phyloP scores from a whole-genome alignment of 2,888 invertebrate genomes.

The Imbricaverruca yamaguchii region DNA sequence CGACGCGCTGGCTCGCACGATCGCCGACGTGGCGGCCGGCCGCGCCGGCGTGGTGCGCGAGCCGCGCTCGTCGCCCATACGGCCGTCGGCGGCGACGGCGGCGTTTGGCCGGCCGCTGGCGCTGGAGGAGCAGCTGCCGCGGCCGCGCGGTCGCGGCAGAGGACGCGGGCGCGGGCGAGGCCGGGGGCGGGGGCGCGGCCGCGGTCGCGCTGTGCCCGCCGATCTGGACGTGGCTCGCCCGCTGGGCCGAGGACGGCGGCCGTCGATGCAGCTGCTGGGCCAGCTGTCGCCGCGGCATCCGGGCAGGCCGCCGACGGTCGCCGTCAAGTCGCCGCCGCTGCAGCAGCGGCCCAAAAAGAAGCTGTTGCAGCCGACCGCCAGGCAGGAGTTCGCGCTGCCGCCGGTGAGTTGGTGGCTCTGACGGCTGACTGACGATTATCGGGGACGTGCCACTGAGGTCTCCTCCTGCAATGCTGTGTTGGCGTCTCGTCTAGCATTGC shows the following conservation, averaged over 20 bases:
- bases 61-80: background rate
- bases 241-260: no score
- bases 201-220: background rate
- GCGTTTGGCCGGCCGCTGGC: background rate
- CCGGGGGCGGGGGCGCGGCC: background rate
- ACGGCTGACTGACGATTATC: background rate
- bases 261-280: background rate
- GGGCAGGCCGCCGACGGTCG: background rate
- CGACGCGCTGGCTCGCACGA: background rate
- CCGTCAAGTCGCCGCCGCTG: background rate
- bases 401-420: background rate
- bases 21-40: slow-evolving; percentile 13
- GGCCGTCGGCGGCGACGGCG: background rate
- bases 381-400: background rate
- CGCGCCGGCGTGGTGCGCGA: background rate
- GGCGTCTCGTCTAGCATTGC: no score
- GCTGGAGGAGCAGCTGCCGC: background rate
- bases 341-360: background rate
- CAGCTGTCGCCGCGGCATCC: background rate
- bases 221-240: no score
- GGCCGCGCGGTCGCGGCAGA: background rate
- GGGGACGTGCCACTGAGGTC: background rate
- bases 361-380: slow-evolving; percentile 2
- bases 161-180: slow-evolving; percentile 1
- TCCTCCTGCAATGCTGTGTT: no score